These are phyloP conservation scores for Troides helena DNA, from an alignment of 2,888 invertebrate genomes.

Conservation along the genomic window DNA sequence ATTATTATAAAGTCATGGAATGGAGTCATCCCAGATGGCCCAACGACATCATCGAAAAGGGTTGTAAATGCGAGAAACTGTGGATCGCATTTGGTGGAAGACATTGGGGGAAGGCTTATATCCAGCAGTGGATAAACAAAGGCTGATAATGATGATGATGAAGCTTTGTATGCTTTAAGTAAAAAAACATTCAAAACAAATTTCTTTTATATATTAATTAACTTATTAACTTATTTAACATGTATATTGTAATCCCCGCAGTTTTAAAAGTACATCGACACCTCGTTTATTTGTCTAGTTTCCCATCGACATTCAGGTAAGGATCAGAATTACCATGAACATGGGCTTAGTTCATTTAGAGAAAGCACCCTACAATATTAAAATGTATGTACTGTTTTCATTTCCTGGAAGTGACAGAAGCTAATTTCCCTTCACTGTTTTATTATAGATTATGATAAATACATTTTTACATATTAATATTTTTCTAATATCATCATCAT, in stretches of 20 bases:
- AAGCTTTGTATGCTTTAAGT: too few relatives aligned
- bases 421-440: background rate
- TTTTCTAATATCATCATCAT: too few relatives aligned
- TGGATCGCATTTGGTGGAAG: too few relatives aligned
- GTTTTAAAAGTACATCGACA: slow-evolving; percentile 39
- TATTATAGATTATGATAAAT: background rate
- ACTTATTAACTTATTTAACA: background rate
- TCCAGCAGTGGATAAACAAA: too few relatives aligned
- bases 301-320: slow-evolving; percentile 64
- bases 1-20: too few relatives aligned
- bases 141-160: too few relatives aligned
- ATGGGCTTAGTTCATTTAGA: slow-evolving; percentile 63
- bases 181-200: background rate
- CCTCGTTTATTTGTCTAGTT: slow-evolving; percentile 59
- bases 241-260: background rate
- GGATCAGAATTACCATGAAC: slow-evolving; percentile 70
- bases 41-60: too few relatives aligned
- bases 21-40: too few relatives aligned
- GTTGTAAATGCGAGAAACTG: too few relatives aligned
- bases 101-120: too few relatives aligned
- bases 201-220: background rate
- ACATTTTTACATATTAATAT: too few relatives aligned
- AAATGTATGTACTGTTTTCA: slow-evolving; percentile 30
- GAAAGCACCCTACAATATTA: slow-evolving; percentile 44
- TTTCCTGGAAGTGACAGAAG: slow-evolving; percentile 38